Evolutionary conservation across 2,888 invertebrate genomes (phyloP).

Genomic region (Cenopis cana): DNA sequence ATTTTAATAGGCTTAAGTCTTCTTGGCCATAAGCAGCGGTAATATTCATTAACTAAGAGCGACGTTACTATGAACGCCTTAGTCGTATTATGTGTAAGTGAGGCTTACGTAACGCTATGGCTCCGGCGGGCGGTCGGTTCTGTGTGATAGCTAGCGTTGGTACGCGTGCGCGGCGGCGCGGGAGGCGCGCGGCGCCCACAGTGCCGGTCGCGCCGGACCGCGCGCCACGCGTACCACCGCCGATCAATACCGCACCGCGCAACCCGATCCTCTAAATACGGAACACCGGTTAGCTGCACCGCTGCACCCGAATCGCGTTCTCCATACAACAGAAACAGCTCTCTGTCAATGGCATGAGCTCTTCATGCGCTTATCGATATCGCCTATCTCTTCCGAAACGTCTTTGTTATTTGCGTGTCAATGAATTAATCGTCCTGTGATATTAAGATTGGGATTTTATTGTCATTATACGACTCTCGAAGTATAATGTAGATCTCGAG

Average conservation of each 20-base stretch:
- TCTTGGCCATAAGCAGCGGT: not conserved
- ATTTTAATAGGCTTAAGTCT: not conserved
- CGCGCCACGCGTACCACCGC: conserved; percentile 75
- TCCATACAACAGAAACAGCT: conserved; percentile 8
- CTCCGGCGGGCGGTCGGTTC: conserved; percentile 23
- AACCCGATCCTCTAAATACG: conserved; percentile 47
- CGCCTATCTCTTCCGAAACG: not conserved
- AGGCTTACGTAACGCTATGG: conserved; percentile 40
- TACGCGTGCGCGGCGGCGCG: conserved; percentile 73
- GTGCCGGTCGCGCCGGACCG: conserved; percentile 81
- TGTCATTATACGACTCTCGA: conserved; percentile 43
- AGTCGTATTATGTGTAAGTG: conserved; percentile 17
- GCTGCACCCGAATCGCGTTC: conserved; percentile 58
- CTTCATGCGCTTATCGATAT: conserved; percentile 26
- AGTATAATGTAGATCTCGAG: conserved; percentile 51
- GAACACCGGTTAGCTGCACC: conserved; percentile 73
- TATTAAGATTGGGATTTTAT: conserved; percentile 5
- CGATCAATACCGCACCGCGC: conserved; percentile 59
- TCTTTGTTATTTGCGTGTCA: conserved; percentile 8
- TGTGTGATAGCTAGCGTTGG: conserved; percentile 45
- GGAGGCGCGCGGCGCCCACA: conserved; percentile 58
- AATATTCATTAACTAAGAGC: not conserved
- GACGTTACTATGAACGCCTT: not conserved
- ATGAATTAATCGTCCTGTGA: conserved; percentile 1
- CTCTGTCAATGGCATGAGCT: conserved; percentile 4